Percentiles rank a stretch among this genome's conserved stretches.
These are phyloP conservation scores for Lycaena phlaeas DNA, from an alignment of 2,888 invertebrate species.

Conservation along the genomic window DNA sequence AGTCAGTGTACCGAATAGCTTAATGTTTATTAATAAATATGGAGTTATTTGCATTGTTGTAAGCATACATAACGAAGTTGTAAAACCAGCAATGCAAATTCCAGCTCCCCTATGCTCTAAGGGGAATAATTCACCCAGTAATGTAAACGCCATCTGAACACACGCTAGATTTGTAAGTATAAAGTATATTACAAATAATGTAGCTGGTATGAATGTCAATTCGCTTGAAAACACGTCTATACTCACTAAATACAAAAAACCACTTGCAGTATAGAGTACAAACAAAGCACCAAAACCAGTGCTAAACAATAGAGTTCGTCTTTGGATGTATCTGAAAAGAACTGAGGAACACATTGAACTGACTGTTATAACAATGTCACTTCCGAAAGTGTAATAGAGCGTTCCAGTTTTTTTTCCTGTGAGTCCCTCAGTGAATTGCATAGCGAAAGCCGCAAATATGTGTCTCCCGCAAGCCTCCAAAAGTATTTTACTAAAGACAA, in stretches of 20 bases:
- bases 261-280: conserved; percentile 28
- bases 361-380: conserved; percentile 36
- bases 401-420: conserved; percentile 30
- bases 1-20: conserved; percentile 1
- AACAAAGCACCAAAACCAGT: conserved; percentile 33
- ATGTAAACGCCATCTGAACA: not conserved
- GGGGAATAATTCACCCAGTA: conserved; percentile 5
- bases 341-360: conserved; percentile 34
- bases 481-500: conserved; percentile 28
- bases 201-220: not conserved
- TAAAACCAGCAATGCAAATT: not conserved
- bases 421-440: conserved; percentile 37
- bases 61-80: not conserved
- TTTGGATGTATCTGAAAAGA: conserved; percentile 35
- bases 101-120: conserved; percentile 2
- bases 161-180: not conserved
- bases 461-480: conserved; percentile 41
- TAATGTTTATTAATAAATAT: not conserved
- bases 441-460: conserved; percentile 41
- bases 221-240: conserved; percentile 1
- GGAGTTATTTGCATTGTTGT: conserved; percentile 1
- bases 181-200: not conserved
- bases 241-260: conserved; percentile 29
- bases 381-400: conserved; percentile 34
- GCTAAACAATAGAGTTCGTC: conserved; percentile 36